Base-by-base conservation (phyloP, 2,888 invertebrate species). In the Caenorhabditis auriculariae region DNA sequence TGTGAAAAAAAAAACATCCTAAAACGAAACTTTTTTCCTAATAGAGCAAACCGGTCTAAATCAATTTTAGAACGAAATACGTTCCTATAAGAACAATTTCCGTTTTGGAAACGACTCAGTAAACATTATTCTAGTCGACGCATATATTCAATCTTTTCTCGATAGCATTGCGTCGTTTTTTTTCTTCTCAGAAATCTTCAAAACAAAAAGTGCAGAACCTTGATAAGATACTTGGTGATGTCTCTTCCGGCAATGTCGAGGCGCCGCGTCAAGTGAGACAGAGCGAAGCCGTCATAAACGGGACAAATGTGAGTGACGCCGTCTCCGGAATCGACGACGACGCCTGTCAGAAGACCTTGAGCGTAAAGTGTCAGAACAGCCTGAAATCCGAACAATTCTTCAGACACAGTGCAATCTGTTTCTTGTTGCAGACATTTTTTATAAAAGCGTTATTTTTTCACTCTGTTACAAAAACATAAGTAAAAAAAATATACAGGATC, bases 241-340 rank as follows among this genome's bases (percentile, higher is more conserved):
- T 98, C 96, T 68, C 98, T 86, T 6, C 98, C 98, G 35, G 98
- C 98, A 78, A 99, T 93, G 82, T 99, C 96, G 67, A 98, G 84
- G 47, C 98, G 86, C 72, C 91, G 86, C 0, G 95, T 98, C 51
- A 98, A 86, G 86, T 98, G 95, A 1, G 94, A 93, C 69, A 98
- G 84, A 0, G 96, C 90, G 82, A 90, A 96, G 80, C 80, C 80
- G 82, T 98, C 94, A 81, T 93, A 98, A 2, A 98, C 98, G 0
- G 98, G 98, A 82, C 96, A 98, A 64, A 98, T 95, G 83, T 98
- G 98, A 3, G 98, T 99, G 0, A 99, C 98, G 44, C 98, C 98
- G 82, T 98, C 98, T 1, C 98, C 72, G 3, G 72, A 72, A 84
- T 99, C 98, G 0, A 99, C 93, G 0, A 98, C 98, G 0, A 99